phyloP scores from a whole-genome alignment of 35 echinoderm and acorn worm genomes.

The Strongylocentrotus purpuratus region DNA sequence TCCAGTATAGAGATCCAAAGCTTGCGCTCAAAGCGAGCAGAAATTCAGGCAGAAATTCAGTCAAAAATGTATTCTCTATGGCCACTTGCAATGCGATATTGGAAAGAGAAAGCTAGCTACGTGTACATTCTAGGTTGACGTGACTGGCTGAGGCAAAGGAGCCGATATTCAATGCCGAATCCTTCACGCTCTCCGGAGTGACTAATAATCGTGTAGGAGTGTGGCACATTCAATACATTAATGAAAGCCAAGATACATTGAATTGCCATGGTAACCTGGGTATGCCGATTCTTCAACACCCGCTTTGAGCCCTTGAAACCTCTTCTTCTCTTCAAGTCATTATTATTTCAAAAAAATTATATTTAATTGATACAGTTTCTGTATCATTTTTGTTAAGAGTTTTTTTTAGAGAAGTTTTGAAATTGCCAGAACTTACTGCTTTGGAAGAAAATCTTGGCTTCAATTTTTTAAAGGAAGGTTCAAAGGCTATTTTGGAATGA shows the following conservation, averaged over 20 bases:
- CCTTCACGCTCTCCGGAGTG: not conserved
- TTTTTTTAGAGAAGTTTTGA: no score
- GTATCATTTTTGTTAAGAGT: no score
- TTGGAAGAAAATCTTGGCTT: no score
- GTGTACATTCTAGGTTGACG: not conserved
- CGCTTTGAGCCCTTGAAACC: not conserved
- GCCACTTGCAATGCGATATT: not conserved
- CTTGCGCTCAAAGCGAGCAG: not conserved
- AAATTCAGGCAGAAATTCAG: not conserved
- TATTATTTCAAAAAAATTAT: no score
- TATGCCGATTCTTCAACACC: not conserved
- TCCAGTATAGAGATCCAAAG: not conserved
- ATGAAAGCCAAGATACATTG: not conserved
- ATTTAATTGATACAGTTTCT: no score
- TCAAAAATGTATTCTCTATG: not conserved
- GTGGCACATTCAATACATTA: not conserved
- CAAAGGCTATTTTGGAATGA: no score
- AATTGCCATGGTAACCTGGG: not conserved
- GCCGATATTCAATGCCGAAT: not conserved
- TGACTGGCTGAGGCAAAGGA: not conserved
- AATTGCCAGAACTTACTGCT: no score
- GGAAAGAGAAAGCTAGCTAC: not conserved
- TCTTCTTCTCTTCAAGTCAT: not conserved
- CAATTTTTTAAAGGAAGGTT: no score
- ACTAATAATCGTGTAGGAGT: slow-evolving; percentile 1